Base-by-base conservation (phyloP, 1,140 invertebrate genomes). In the Leptoteleia sp. region DNA sequence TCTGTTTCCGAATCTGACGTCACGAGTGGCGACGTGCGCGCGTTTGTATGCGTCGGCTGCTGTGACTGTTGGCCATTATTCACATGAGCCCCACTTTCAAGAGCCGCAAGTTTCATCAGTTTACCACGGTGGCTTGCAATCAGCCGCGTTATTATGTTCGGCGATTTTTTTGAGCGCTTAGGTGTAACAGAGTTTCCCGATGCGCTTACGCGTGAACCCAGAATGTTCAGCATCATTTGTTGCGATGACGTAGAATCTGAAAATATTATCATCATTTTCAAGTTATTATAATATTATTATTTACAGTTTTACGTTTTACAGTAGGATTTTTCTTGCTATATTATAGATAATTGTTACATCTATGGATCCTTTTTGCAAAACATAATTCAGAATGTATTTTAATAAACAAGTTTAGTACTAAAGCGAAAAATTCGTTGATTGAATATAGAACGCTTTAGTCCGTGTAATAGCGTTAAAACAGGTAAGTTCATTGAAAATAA, bases 41-140 rank as follows among this genome's bases (percentile, higher is more conserved):
- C 8, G 5, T 57, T 22, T 1, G 43, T 1, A 9, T 65, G 27
- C 7, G 37, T 13, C 3, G 27, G 38, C 1, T 59, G 48, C 13
- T 59, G 48, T n/a, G 13, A 6, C 7, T 29, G 17, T 8, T 70
- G 55, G 4, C 52, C 42, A 11, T 70, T 57, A 4, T 2, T 11
- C 4, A 55, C 13, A 3, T 42, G 22, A 1, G 35, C 25, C 3
- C 79, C 82, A 22, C 72, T 75, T 42, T 88, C 86, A 27, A 85
- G 64, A 1, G 84, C 80, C 6, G 87, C 88, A 0, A 88, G 70
- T 47, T 82, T 84, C 88, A 88, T 86, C 0, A 89, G 37, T 19
- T 89, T 87, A n/a, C 84, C 84, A 7, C 88, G 76, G 17, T 86
- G 83, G 76, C 85, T 88, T 0, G 84, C 86, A 29, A 89, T 89